A percentile compares a stretch with the other conserved stretches of the same genome.
phyloP scores from a whole-genome alignment of 2,888 invertebrate genomes.

The Zeuzera pyrina region DNA sequence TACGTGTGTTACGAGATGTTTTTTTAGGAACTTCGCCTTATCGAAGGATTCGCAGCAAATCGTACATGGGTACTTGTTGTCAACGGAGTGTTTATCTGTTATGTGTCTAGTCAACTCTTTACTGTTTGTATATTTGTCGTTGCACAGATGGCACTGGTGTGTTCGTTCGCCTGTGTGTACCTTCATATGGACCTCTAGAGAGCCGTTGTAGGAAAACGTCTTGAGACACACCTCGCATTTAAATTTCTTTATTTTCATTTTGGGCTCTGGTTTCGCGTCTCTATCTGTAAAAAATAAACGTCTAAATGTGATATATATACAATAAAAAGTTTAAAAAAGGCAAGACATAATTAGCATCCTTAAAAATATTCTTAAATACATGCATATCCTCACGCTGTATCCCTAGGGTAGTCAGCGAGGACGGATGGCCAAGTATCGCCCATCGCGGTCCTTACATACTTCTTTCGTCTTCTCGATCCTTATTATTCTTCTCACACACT shows the following conservation, averaged over 20 bases:
- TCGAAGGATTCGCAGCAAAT: constrained; percentile 38
- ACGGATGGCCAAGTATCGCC: too few species aligned
- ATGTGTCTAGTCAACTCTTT: constrained; percentile 50
- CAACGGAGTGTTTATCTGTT: constrained; percentile 25
- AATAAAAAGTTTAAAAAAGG: constrained; percentile 1
- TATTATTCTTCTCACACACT: too few species aligned
- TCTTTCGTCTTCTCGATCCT: too few species aligned
- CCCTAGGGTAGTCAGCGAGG: too few species aligned
- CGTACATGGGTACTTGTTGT: constrained; percentile 37
- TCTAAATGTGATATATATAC: constrained; percentile 20
- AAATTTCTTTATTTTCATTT: constrained; percentile 19
- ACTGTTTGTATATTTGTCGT: constrained; percentile 33
- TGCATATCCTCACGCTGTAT: too few species aligned
- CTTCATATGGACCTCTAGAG: constrained; percentile 35
- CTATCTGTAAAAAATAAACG: constrained; percentile 11
- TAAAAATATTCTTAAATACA: too few species aligned
- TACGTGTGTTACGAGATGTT: constrained; percentile 42
- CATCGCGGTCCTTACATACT: too few species aligned
- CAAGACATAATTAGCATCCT: too few species aligned
- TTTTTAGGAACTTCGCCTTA: constrained; percentile 39
- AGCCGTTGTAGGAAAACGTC: constrained; percentile 32
- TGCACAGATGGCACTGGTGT: constrained; percentile 40
- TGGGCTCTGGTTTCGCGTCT: background rate
- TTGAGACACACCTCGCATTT: constrained; percentile 27
- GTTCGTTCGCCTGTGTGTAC: constrained; percentile 40